phyloP scores from a whole-genome alignment of 2,888 invertebrate species.

The Asteroscopus sphinx region DNA sequence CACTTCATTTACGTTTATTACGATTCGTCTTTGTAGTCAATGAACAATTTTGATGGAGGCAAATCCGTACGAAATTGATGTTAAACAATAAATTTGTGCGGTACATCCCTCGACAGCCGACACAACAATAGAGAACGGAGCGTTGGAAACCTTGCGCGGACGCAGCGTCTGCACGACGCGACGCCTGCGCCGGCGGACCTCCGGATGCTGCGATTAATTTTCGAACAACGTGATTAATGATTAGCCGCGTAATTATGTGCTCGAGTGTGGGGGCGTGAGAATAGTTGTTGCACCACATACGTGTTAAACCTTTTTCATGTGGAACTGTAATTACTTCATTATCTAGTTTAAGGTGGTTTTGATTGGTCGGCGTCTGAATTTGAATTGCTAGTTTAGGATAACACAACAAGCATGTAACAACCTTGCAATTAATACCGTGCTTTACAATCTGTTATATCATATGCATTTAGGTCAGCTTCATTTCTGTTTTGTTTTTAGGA shows the following conservation, averaged over 20 bases:
- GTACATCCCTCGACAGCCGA: slow-evolving; percentile 58
- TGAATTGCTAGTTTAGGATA: no score
- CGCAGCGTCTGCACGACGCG: slow-evolving; percentile 54
- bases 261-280: slow-evolving; percentile 69
- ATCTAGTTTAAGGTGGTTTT: slow-evolving; percentile 38
- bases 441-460: no score
- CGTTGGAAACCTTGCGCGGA: slow-evolving; percentile 61
- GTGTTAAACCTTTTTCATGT: slow-evolving; percentile 61
- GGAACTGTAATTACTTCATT: slow-evolving; percentile 56
- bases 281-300: slow-evolving; percentile 62
- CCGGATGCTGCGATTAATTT: slow-evolving; percentile 70
- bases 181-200: slow-evolving; percentile 37
- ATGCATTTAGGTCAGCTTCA: no score
- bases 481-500: no score
- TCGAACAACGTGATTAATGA: slow-evolving; percentile 70
- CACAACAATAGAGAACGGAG: slow-evolving; percentile 64
- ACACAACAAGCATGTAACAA: no score
- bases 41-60: not conserved
- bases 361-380: no score
- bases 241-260: slow-evolving; percentile 64
- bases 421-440: no score
- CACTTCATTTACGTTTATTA: slow-evolving; percentile 12
- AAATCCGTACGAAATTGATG: slow-evolving; percentile 18
- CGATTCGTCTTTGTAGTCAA: slow-evolving; percentile 1
- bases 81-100: slow-evolving; percentile 48